phyloP scores from a whole-genome alignment of 2,888 invertebrate genomes.

The Panopea generosa region DNA sequence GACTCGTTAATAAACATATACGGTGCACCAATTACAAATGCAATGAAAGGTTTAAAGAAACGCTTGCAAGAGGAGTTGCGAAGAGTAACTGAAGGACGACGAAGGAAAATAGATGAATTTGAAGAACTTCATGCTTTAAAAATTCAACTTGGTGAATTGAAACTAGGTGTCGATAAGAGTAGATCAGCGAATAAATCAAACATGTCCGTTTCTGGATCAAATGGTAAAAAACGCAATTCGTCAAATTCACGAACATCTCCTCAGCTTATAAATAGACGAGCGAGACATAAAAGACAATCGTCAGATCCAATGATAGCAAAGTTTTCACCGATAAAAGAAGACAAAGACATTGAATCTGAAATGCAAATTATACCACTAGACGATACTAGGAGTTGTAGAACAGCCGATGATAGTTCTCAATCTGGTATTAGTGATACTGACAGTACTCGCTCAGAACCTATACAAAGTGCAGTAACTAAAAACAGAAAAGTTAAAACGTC shows the following conservation, averaged over 20 bases:
- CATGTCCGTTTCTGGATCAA: constrained; percentile 44
- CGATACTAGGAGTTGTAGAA: constrained; percentile 60
- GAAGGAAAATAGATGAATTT: constrained; percentile 85
- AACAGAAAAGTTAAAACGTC: constrained; percentile 69
- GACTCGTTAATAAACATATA: constrained; percentile 81
- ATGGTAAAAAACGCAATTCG: constrained; percentile 62
- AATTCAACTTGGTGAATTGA: constrained; percentile 79
- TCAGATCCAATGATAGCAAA: constrained; percentile 87
- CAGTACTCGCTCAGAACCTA: constrained; percentile 80
- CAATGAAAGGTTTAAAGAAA: constrained; percentile 83
- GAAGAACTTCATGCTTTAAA: constrained; percentile 85
- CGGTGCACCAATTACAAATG: constrained; percentile 82
- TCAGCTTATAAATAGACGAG: constrained; percentile 79
- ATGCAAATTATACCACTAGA: constrained; percentile 76
- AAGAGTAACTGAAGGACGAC: constrained; percentile 84
- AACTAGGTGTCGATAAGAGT: constrained; percentile 70
- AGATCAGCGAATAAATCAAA: constrained; percentile 49
- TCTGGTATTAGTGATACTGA: constrained; percentile 81
- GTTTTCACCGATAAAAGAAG: constrained; percentile 87
- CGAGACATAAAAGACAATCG: constrained; percentile 86
- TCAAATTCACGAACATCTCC: constrained; percentile 78
- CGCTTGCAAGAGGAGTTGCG: constrained; percentile 86
- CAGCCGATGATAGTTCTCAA: constrained; percentile 79
- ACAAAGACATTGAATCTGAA: constrained; percentile 85
- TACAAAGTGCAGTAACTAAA: constrained; percentile 30